Conservation (phyloP, 2,113 vertebrate genomes). For the Hippolais icterina region DNA sequence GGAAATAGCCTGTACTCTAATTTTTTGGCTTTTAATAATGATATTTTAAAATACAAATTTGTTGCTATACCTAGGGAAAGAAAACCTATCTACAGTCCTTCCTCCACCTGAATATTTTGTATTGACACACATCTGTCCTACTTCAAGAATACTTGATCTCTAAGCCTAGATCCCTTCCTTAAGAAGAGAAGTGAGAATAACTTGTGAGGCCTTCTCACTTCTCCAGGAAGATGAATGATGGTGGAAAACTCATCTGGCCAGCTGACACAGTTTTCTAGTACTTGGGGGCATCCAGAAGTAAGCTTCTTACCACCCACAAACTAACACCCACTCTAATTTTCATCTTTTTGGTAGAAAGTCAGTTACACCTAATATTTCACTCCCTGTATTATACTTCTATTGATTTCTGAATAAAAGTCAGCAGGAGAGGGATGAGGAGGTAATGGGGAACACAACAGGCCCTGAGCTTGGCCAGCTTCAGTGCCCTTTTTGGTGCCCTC, state of each 20-base stretch:
- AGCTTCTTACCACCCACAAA: background rate
- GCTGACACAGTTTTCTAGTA: background rate
- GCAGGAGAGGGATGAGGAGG: background rate
- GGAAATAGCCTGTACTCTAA: background rate
- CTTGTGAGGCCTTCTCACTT: background rate
- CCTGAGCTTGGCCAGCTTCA: background rate
- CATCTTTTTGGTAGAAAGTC: background rate
- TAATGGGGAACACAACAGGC: background rate
- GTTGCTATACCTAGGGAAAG: background rate
- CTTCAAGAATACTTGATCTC: background rate
- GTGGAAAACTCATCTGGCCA: background rate
- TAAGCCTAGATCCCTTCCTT: background rate
- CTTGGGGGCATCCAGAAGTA: background rate
- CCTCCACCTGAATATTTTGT: background rate
- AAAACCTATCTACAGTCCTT: background rate
- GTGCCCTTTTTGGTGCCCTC: accelerated
- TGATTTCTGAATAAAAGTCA: background rate
- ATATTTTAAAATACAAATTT: background rate
- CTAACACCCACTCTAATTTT: background rate
- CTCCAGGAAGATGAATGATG: background rate
- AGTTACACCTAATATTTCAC: background rate
- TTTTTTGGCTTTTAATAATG: background rate
- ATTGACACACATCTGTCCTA: background rate
- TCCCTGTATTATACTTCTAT: background rate
- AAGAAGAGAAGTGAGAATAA: background rate